Evolutionary conservation across 1,140 invertebrate genomes (phyloP).

Genomic region (Zaprionus africanus): DNA sequence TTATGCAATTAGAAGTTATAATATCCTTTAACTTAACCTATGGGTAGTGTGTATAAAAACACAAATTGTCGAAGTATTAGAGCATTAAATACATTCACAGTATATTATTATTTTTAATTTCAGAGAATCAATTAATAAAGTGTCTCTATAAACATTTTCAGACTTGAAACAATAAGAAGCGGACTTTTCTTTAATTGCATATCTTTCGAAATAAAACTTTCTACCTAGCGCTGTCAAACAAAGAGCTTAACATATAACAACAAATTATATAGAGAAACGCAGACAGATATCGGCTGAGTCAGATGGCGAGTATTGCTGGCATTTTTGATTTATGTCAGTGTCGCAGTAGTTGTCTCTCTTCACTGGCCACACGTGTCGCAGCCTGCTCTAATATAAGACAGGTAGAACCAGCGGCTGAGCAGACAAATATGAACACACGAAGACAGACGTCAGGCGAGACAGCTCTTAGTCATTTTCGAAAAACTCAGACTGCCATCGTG

Average conservation of each 20-base stretch:
- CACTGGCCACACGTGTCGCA: conserved; percentile 58
- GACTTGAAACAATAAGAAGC: accelerated
- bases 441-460: conserved; percentile 31
- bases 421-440: conserved; percentile 11
- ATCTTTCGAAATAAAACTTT: background rate
- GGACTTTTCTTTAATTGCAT: background rate
- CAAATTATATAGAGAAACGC: conserved; percentile 9
- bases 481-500: background rate
- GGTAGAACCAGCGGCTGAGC: conserved; percentile 6
- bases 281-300: conserved; percentile 19
- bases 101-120: too few relatives aligned
- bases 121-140: background rate
- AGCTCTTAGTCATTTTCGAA: conserved; percentile 56
- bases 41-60: too few relatives aligned
- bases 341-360: conserved; percentile 10
- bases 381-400: conserved; percentile 59
- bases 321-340: conserved; percentile 49
- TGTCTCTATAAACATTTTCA: background rate
- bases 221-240: conserved; percentile 2
- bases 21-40: too few relatives aligned
- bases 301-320: conserved; percentile 13
- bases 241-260: conserved; percentile 14
- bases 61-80: too few relatives aligned
- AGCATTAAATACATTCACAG: too few relatives aligned
- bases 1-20: too few relatives aligned